Percentiles rank a stretch among this genome's conserved stretches.
phyloP scores from a whole-genome alignment of 2,797 vertebrate genomes.

The Betta splendens region DNA sequence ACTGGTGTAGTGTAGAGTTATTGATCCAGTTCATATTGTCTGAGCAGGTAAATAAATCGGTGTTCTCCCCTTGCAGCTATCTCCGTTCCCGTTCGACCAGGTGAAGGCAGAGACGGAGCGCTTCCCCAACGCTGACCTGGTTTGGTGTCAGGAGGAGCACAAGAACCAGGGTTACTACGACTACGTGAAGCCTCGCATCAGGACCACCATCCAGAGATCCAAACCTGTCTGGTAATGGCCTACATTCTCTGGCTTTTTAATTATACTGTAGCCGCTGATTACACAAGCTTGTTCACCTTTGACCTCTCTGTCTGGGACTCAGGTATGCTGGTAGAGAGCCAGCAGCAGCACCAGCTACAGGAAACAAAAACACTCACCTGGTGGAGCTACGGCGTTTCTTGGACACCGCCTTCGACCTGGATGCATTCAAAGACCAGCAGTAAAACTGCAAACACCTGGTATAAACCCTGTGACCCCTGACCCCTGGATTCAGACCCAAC shows the following conservation, averaged over 20 bases:
- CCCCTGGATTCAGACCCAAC: slow-evolving; percentile 7
- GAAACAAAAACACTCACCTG: slow-evolving; percentile 92
- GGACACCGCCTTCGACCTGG: slow-evolving; percentile 87
- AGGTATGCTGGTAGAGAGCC: slow-evolving; percentile 93
- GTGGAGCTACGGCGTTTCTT: slow-evolving; percentile 89
- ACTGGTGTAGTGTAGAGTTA: too few relatives aligned
- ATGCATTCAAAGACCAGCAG: slow-evolving; percentile 80
- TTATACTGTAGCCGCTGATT: neutral
- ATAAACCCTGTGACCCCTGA: too few relatives aligned
- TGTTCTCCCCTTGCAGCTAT: slow-evolving; percentile 82
- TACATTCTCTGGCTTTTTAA: rapidly evolving
- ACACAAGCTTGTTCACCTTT: neutral
- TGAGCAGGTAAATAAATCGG: too few relatives aligned
- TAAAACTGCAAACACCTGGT: slow-evolving; percentile 37
- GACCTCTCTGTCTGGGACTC: slow-evolving; percentile 21
- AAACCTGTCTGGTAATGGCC: slow-evolving; percentile 87
- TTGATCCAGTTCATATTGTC: too few relatives aligned
- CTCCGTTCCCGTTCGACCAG: slow-evolving; percentile 95
- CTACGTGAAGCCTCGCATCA: slow-evolving; percentile 93
- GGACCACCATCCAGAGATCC: slow-evolving; percentile 83
- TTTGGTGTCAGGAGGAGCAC: slow-evolving; percentile 98
- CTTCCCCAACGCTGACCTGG: slow-evolving; percentile 85
- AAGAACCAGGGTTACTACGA: slow-evolving; percentile 98
- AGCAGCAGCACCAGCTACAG: slow-evolving; percentile 90
- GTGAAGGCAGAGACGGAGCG: slow-evolving; percentile 87